phyloP scores from a whole-genome alignment of 2,888 invertebrate species.

The Nasonia oneida region DNA sequence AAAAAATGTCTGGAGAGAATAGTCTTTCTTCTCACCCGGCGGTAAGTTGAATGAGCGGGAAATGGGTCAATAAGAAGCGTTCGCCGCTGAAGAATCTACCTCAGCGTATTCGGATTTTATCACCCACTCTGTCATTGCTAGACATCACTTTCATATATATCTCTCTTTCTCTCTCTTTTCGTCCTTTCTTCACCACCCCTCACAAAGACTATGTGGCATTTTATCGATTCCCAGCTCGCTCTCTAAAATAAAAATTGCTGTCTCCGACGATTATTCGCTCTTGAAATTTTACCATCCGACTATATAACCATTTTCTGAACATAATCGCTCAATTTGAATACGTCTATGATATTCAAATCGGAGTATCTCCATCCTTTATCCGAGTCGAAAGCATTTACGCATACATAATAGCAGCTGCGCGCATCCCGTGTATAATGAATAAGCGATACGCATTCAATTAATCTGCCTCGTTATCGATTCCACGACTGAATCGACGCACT shows the following conservation, averaged over 20 bases:
- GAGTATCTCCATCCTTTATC: neutral
- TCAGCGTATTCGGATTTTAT: slow-evolving; percentile 50
- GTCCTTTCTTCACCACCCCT: neutral
- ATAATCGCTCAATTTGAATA: neutral
- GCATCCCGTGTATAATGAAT: neutral
- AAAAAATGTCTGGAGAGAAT: neutral
- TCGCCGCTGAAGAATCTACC: slow-evolving; percentile 26
- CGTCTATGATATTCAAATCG: neutral
- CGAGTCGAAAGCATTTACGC: neutral
- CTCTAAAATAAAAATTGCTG: neutral
- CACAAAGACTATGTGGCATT: neutral
- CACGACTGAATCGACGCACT: neutral
- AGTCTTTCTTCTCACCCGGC: slow-evolving; percentile 31
- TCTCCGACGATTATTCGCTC: neutral
- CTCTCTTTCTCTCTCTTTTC: neutral
- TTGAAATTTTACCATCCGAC: no score
- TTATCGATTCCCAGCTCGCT: slow-evolving; percentile 10
- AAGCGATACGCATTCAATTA: neutral
- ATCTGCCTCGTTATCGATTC: neutral
- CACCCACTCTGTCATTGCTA: slow-evolving; percentile 40
- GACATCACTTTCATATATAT: slow-evolving; percentile 27
- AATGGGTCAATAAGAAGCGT: slow-evolving; percentile 38
- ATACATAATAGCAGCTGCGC: neutral
- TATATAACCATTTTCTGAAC: no score
- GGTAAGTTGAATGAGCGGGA: slow-evolving; percentile 28